Evolutionary conservation across 2,113 vertebrate species (phyloP).

Genomic region (Sander vitreus): DNA sequence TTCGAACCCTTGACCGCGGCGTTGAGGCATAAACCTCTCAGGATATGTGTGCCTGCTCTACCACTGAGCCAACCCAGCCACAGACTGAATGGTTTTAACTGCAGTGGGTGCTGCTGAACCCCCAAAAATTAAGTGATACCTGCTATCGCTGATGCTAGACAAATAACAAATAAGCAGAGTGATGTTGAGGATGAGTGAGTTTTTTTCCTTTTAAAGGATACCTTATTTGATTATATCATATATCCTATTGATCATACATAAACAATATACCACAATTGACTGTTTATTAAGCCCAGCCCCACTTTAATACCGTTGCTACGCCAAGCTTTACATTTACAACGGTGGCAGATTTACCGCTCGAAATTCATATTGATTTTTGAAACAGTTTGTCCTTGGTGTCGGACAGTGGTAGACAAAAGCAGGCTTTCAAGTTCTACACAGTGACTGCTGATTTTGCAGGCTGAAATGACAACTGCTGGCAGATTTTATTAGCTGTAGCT

Average conservation of each 20-base stretch:
- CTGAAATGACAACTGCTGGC: not conserved
- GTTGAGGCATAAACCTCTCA: no score
- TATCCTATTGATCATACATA: no score
- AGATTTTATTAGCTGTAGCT: not conserved
- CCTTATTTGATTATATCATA: no score
- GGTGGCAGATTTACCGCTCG: not conserved
- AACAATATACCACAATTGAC: no score
- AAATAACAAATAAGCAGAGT: not conserved
- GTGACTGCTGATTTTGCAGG: not conserved
- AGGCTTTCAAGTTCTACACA: not conserved
- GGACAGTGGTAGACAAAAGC: not conserved
- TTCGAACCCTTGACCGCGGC: no score
- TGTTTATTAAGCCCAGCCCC: no score
- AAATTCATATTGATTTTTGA: no score
- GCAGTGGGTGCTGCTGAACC: not conserved
- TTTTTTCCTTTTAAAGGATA: not conserved
- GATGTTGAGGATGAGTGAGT: not conserved
- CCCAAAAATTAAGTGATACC: not conserved
- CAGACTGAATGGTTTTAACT: not conserved
- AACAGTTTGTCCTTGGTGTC: not conserved
- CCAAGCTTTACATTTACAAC: not conserved
- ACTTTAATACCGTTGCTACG: no score
- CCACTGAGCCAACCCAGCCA: no score
- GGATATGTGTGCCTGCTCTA: no score
- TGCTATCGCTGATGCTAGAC: not conserved